Percentiles rank a stretch among this genome's conserved stretches.
Conservation (phyloP, 2,797 vertebrate species). For the Acrocephalus scirpaceus region DNA sequence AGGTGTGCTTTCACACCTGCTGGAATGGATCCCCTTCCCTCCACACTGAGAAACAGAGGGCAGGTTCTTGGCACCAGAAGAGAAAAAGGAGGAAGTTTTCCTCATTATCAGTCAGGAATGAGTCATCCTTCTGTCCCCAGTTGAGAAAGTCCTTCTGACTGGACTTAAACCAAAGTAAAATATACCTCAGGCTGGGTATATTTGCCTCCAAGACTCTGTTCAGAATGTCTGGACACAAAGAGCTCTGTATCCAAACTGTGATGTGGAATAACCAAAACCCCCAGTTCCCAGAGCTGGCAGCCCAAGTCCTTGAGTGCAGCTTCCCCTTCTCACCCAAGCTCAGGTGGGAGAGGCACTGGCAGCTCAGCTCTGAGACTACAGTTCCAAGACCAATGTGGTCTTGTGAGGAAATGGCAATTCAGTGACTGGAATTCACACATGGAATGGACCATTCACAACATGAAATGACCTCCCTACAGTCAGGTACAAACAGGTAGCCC, state of each 20-base stretch:
- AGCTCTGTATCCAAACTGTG: background rate
- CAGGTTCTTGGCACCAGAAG: slow-evolving; percentile 50
- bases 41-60: background rate
- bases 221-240: background rate
- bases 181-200: background rate
- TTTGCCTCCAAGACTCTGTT: background rate
- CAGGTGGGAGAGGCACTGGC: slow-evolving; percentile 6
- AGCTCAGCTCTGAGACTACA: background rate
- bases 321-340: background rate
- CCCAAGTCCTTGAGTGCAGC: background rate
- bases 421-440: background rate
- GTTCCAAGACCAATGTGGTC: slow-evolving; percentile 20
- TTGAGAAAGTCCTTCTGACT: slow-evolving; percentile 24
- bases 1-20: slow-evolving; percentile 39
- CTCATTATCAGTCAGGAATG: slow-evolving; percentile 16
- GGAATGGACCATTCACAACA: slow-evolving; percentile 32
- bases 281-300: background rate
- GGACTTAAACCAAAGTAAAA: background rate
- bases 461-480: background rate
- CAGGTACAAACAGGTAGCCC: slow-evolving; percentile 12
- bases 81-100: slow-evolving; percentile 33
- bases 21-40: slow-evolving; percentile 36
- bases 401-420: background rate
- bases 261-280: background rate
- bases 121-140: slow-evolving; percentile 11